Conservation (phyloP, 1,140 invertebrate species). For the Trachymyrmex septentrionalis region DNA sequence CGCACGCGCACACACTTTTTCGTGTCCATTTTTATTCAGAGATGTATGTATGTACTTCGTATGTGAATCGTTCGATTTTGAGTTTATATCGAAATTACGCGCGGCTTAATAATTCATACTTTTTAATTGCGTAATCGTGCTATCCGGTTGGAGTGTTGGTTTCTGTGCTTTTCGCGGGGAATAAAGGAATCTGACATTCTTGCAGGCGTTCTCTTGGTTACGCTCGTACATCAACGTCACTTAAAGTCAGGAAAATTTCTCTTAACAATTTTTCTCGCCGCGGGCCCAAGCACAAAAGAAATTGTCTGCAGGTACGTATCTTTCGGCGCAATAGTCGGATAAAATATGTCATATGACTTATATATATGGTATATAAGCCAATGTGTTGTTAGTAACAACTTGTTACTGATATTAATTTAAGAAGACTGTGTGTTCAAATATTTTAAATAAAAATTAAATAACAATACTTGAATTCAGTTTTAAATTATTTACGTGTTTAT, state of each 20-base stretch:
- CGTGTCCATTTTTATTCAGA: background rate
- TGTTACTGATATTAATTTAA: background rate
- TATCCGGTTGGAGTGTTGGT: constrained; percentile 17
- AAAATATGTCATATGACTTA: constrained; percentile 45
- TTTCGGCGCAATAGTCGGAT: constrained; percentile 39
- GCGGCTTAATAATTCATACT: constrained; percentile 27
- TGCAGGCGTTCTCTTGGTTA: constrained; percentile 54
- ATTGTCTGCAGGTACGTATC: constrained; percentile 53
- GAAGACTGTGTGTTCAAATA: background rate
- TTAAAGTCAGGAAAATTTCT: constrained; percentile 71
- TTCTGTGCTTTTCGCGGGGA: constrained; percentile 32
- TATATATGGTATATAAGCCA: background rate
- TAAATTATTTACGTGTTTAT: background rate
- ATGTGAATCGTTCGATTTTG: background rate
- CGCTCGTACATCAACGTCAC: constrained; percentile 72
- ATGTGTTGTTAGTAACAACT: background rate
- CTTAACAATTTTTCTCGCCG: constrained; percentile 68
- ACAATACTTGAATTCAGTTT: constrained; percentile 1
- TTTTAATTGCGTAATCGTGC: constrained; percentile 44
- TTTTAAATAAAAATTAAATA: background rate
- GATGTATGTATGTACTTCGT: background rate
- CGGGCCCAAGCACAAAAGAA: constrained; percentile 23
- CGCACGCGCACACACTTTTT: too few species aligned
- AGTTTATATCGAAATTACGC: constrained; percentile 16
- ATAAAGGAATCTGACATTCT: constrained; percentile 62